Base-by-base conservation (phyloP, 2,888 invertebrate species). In the Acleris sparsana region DNA sequence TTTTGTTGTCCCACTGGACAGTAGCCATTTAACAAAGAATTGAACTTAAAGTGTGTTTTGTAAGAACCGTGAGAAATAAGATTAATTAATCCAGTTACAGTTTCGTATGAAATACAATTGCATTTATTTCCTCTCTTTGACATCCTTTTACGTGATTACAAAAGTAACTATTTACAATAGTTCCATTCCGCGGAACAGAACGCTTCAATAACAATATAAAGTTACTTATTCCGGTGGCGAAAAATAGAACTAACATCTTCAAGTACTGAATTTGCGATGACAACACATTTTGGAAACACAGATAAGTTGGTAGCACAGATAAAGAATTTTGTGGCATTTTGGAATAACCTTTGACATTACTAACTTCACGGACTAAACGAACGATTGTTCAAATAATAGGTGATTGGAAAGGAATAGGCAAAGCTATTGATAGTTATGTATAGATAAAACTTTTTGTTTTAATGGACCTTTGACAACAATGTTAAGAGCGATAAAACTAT, bases 281-380 rank as follows among this genome's bases (percentile, higher is more conserved):
- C 57, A 57, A 17, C 57, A 46, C 46, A n/a, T 22, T 25, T 44
- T 16, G 25, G 17, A n/a, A 7, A 17, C 22, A 57, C n/a, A 16
- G n/a, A 6, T 43, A 55, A 16, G 43, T 43, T 43, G 39, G 43
- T 55, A 20, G 25, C 46, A 46, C 57, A 57, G 25, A 57, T 57
- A 46, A 57, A 57, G 46, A 56, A 56, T 57, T 46, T 57, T 46
- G 57, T 46, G 46, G 46, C 46, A 57, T 57, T 57, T 57, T 25
- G 44, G n/a, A 46, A 44, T 22, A 29, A 57, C 57, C 57, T 57
- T 46, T 57, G 57, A 22, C 57, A 57, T 57, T 57, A 57, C 43
- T 7, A 46, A 57, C 44, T 46, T 22, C 44, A 57, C 46, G 46
- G 46, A 25, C 57, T 44, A 46, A 55, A 39, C 16, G 43, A 43